Conservation (phyloP, 2,888 invertebrate genomes). For the Willowsia nigromaculata region DNA sequence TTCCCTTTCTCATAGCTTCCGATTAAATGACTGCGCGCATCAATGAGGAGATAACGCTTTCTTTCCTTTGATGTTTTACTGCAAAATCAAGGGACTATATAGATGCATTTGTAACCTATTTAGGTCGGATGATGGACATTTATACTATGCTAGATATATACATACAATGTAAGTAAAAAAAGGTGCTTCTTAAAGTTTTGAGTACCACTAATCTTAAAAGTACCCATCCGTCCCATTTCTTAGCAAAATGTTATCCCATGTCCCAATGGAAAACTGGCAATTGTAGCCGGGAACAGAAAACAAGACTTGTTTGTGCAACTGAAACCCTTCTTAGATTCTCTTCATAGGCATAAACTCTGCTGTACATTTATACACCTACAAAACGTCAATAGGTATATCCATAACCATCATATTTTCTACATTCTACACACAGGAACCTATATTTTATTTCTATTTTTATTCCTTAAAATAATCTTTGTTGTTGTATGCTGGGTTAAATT, state of each 20-base stretch:
- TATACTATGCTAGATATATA: too few species aligned
- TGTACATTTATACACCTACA: too few species aligned
- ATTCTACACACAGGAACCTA: too few species aligned
- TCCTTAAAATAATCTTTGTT: too few species aligned
- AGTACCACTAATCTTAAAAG: conserved; percentile 12
- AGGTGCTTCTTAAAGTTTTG: background rate
- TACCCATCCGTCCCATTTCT: conserved; percentile 41
- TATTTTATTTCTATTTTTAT: too few species aligned
- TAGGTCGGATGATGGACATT: too few species aligned
- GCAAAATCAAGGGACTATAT: background rate
- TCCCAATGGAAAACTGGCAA: background rate
- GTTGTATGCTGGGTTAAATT: too few species aligned
- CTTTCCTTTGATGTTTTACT: conserved; percentile 30
- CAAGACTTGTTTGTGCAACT: too few species aligned
- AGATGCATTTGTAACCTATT: too few species aligned
- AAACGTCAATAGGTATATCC: too few species aligned
- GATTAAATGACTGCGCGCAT: conserved; percentile 20
- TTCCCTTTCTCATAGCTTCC: conserved; percentile 3
- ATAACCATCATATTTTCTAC: too few species aligned
- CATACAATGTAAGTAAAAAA: background rate
- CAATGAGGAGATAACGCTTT: conserved; percentile 1
- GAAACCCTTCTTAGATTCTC: background rate
- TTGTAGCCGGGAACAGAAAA: background rate
- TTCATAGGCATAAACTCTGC: too few species aligned
- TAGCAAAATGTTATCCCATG: background rate